phyloP scores from a whole-genome alignment of 2,797 vertebrate genomes.

The Tangara arthus region DNA sequence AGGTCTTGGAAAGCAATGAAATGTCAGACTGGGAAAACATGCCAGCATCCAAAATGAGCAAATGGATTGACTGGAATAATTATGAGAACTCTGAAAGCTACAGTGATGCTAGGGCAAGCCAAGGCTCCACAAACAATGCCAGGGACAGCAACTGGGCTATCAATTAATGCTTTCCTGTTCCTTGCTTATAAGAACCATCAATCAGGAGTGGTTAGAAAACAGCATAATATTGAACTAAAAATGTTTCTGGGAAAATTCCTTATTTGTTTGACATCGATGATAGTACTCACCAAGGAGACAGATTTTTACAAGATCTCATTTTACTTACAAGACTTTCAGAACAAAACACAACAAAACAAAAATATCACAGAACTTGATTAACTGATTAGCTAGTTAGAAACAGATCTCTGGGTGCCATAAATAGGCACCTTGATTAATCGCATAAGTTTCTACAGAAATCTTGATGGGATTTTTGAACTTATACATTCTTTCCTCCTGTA shows the following conservation, averaged over 20 bases:
- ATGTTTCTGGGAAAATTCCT: background rate
- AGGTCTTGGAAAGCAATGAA: background rate
- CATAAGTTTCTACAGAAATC: background rate
- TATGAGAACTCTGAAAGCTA: background rate
- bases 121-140: background rate
- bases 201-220: background rate
- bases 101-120: background rate
- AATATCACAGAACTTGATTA: background rate
- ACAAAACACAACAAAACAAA: background rate
- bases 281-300: background rate
- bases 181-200: background rate
- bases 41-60: background rate
- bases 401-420: background rate
- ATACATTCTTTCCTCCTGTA: background rate
- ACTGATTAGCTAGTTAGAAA: background rate
- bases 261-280: background rate
- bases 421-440: background rate
- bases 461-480: background rate
- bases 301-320: background rate
- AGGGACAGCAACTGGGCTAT: background rate
- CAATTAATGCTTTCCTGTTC: background rate
- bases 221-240: background rate
- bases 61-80: background rate
- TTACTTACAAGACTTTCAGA: background rate
- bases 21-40: background rate